Evolutionary conservation across 2,888 invertebrate species (phyloP), one percentile per base, ranked within the genome.

Genomic region (Trilocha varians): DNA sequence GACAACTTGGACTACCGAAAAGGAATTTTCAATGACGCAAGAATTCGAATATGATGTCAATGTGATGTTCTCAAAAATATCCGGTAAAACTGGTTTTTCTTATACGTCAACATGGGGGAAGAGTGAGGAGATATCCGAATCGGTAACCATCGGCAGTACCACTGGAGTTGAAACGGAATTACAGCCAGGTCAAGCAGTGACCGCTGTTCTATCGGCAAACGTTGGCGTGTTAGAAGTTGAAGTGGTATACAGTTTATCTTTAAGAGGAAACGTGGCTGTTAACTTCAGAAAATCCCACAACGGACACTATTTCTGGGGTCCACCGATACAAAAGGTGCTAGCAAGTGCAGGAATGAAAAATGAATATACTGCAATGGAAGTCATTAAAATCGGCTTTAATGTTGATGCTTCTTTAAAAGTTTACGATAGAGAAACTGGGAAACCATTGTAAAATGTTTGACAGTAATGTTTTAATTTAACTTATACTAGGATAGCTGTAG

Each of bases 301-400:
- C 0, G 70, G 68, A 0, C 82, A 82, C 34, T 74, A 79, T 51
- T 80, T 82, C 39, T 76, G 66, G 60, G 76, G 71, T 0, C 78
- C 76, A 0, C 47, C 49, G 1, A 59, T 80, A 6, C 49, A 52
- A 3, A 62, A 61, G 41, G 62, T 79, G 0, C 63, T 80, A 65
- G 57, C 57, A 32, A 59, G 56, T 35, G 73, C 60, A 8, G 63
- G 57, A 2, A 40, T 74, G 14, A 40, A 39, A 0, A 78, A 72
- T 38, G 75, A 71, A 44, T 51, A 62, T 5, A 62, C 51, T 0
- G 51, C 53, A 0, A 47, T 50, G 1, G 72, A 78, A 38, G 63
- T 50, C 0, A 63, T 79, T 2, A 65, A 62, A 36, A 49, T 78
- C 16, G 79, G 75, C 0, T 70, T 65, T 18, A 68, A 72, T 46